These are phyloP conservation scores for Anoplolepis gracilipes DNA, from an alignment of 1,140 invertebrate species.

Conservation along the genomic window DNA sequence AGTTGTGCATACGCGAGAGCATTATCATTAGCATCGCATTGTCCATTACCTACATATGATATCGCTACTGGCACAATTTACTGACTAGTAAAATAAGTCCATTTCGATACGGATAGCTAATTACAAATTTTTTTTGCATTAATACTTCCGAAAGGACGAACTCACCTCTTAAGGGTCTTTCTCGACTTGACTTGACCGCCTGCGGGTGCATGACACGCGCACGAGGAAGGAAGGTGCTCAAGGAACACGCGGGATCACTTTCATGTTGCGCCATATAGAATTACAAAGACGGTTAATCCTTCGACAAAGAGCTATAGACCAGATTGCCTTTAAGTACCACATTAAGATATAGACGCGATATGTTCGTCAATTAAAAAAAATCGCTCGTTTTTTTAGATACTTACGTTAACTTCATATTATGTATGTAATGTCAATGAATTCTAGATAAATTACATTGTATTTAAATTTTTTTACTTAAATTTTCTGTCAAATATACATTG, in stretches of 20 bases:
- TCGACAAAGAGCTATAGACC: constrained; percentile 51
- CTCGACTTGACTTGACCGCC: constrained; percentile 33
- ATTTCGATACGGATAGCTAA: neutral
- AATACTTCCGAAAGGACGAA: neutral
- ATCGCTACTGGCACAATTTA: constrained; percentile 23
- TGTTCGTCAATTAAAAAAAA: constrained; percentile 15
- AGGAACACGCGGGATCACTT: constrained; percentile 49
- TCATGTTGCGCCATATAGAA: constrained; percentile 58
- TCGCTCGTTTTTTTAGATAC: neutral
- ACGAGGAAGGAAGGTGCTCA: neutral
- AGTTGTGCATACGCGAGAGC: neutral
- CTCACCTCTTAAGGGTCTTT: neutral
- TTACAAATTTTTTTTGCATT: constrained; percentile 36
- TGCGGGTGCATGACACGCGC: neutral
- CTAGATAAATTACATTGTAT: too few species aligned
- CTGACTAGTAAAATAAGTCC: neutral
- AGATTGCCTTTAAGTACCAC: constrained; percentile 56
- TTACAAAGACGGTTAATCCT: constrained; percentile 72
- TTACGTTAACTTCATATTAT: neutral
- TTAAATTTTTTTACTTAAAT: neutral
- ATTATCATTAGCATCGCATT: constrained; percentile 36
- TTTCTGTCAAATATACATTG: too few species aligned
- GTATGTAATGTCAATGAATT: neutral
- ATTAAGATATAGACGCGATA: neutral
- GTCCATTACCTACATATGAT: constrained; percentile 11